Conservation (phyloP, 2,113 vertebrate species). For the Ochotona curzoniae region DNA sequence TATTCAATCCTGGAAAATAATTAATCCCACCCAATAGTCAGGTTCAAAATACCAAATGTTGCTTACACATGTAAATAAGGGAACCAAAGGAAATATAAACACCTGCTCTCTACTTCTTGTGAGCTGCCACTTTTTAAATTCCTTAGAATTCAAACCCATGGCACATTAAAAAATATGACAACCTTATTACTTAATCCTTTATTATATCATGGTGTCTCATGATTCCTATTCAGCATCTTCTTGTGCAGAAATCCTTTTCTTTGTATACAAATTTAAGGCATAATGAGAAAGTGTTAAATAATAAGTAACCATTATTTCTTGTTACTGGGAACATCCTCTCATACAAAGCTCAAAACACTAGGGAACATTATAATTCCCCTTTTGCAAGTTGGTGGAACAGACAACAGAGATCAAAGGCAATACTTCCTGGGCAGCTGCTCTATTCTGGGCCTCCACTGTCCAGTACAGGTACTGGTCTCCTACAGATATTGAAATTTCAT, state of each 20-base stretch:
- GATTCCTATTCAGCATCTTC: constrained; percentile 38
- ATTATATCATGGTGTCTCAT: not conserved
- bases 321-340: not conserved
- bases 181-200: not conserved
- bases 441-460: not conserved
- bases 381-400: not conserved
- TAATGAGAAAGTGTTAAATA: not conserved
- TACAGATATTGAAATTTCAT: not conserved
- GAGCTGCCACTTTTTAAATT: constrained; percentile 1
- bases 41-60: not conserved
- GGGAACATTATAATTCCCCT: not conserved
- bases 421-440: not conserved
- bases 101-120: not conserved
- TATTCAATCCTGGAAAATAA: constrained; percentile 29
- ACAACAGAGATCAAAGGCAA: constrained; percentile 18
- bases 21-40: not conserved
- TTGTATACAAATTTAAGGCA: constrained; percentile 36
- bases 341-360: constrained; percentile 12
- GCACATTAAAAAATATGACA: constrained; percentile 38
- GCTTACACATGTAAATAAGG: not conserved
- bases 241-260: constrained; percentile 3
- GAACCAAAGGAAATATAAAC: not conserved
- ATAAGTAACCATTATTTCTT: constrained; percentile 6
- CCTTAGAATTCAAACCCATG: constrained; percentile 14
- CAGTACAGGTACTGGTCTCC: not conserved